These are phyloP conservation scores for Mastacembelus armatus DNA, from an alignment of 2,797 vertebrate genomes.

Conservation along the genomic window DNA sequence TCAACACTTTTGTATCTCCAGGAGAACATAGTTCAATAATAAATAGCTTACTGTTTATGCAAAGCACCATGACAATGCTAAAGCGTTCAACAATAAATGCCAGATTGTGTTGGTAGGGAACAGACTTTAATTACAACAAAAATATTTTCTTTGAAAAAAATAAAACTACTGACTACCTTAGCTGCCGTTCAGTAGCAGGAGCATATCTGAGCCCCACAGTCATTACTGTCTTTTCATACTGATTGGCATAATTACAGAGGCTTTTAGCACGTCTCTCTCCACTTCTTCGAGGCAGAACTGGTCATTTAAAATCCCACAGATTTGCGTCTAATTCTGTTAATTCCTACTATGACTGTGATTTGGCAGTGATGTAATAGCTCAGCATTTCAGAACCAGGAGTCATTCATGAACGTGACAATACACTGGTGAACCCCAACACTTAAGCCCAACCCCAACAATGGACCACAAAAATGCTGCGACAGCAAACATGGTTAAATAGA, in stretches of 20 bases:
- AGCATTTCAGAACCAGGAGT: constrained; percentile 49
- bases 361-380: constrained; percentile 67
- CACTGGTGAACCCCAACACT: constrained; percentile 67
- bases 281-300: constrained; percentile 49
- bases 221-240: constrained; percentile 40
- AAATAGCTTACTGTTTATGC: constrained; percentile 63
- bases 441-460: constrained; percentile 50
- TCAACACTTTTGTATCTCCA: constrained; percentile 68
- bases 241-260: constrained; percentile 43
- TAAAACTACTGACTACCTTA: constrained; percentile 9
- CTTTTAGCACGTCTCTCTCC: constrained; percentile 31
- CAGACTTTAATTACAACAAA: constrained; percentile 39
- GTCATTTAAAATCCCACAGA: constrained; percentile 68
- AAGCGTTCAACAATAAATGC: constrained; percentile 43
- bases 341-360: constrained; percentile 53
- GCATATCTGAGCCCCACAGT: constrained; percentile 14
- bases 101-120: constrained; percentile 29
- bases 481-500: constrained; percentile 65
- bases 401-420: constrained; percentile 64
- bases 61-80: constrained; percentile 54
- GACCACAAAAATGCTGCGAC: constrained; percentile 60
- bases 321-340: constrained; percentile 52
- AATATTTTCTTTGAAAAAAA: constrained; percentile 37
- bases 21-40: constrained; percentile 74
- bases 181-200: constrained; percentile 15